These are phyloP conservation scores for Aphelenchoides besseyi DNA, from an alignment of 1,140 invertebrate genomes.

Conservation along the genomic window DNA sequence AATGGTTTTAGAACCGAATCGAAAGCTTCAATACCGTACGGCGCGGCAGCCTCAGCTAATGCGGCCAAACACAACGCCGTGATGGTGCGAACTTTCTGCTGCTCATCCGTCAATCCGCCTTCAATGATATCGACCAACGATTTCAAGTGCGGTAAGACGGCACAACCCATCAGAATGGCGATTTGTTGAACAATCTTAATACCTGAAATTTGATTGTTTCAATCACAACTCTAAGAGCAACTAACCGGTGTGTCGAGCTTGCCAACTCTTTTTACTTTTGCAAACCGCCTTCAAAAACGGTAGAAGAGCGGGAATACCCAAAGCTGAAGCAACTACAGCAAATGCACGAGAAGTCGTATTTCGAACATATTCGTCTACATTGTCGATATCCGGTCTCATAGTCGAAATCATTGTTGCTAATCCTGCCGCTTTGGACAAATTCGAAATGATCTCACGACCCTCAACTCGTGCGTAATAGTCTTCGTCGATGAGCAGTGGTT, in stretches of 20 bases:
- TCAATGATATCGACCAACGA: constrained; percentile 98
- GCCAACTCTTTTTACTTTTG: constrained; percentile 98
- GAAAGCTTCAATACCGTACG: constrained; percentile 99
- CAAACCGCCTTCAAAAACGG: constrained; percentile 99
- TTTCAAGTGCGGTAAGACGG: constrained; percentile 95
- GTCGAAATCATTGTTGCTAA: constrained; percentile 99
- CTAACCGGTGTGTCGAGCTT: constrained; percentile 89
- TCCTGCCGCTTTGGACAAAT: constrained; percentile 98
- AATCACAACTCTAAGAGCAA: constrained; percentile 3
- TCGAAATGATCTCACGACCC: constrained; percentile 93
- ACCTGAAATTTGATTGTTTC: constrained; percentile 49
- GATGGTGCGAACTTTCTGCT: constrained; percentile 83
- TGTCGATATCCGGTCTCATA: constrained; percentile 99
- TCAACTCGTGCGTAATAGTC: constrained; percentile 99
- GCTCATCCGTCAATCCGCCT: constrained; percentile 75
- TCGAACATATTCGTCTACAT: constrained; percentile 98
- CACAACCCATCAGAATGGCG: constrained; percentile 98
- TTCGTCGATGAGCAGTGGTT: constrained; percentile 96
- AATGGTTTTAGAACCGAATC: constrained; percentile 97
- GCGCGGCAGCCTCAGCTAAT: constrained; percentile 84
- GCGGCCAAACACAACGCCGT: constrained; percentile 97
- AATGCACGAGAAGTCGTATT: constrained; percentile 98
- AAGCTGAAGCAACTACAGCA: constrained; percentile 95
- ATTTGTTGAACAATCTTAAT: constrained; percentile 99
- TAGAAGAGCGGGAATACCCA: constrained; percentile 92